phyloP scores from a whole-genome alignment of 2,888 invertebrate genomes.

The Spatulosminthurus flaviceps region DNA sequence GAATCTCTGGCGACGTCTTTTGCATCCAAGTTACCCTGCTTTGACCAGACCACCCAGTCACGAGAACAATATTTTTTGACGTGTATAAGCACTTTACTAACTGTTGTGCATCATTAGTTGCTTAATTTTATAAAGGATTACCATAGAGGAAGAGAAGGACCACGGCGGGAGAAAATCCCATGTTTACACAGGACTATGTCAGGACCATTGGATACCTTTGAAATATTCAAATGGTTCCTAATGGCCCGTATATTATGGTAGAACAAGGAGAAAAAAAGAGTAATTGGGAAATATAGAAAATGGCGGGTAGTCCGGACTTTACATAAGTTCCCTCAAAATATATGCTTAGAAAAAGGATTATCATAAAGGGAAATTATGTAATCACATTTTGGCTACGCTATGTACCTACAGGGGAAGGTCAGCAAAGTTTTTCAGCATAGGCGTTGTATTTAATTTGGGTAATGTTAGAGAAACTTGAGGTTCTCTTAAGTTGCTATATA shows the following conservation, averaged over 20 bases:
- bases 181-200: no score
- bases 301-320: background rate
- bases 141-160: background rate
- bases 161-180: background rate
- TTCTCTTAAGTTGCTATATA: no score
- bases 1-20: constrained; percentile 51
- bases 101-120: constrained; percentile 15
- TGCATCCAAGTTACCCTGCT: constrained; percentile 58
- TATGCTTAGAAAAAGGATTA: background rate
- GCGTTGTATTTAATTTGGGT: no score
- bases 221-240: background rate
- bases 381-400: no score
- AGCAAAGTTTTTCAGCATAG: no score
- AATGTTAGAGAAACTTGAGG: no score
- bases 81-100: constrained; percentile 2
- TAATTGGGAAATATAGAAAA: background rate
- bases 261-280: background rate
- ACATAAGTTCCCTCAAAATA: background rate
- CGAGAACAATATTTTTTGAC: constrained; percentile 6
- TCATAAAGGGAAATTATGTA: background rate
- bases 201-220: no score
- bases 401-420: no score
- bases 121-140: constrained; percentile 11
- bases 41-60: constrained; percentile 46
- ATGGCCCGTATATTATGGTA: background rate